phyloP scores from a whole-genome alignment of 2,113 vertebrate genomes.

The Nyctibius bracteatus region DNA sequence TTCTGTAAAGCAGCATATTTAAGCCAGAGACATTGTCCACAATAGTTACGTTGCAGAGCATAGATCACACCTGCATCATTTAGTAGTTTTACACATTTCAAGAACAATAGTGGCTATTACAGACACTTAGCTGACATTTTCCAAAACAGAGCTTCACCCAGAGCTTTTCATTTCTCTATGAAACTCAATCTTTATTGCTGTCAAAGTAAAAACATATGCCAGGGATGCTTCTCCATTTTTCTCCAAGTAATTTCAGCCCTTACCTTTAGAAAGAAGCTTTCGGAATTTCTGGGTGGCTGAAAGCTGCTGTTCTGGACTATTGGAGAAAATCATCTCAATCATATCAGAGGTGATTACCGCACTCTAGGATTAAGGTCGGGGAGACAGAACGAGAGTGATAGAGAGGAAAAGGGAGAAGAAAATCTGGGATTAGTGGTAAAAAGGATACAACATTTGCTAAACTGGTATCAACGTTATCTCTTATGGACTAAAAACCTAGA shows the following conservation, averaged over 20 bases:
- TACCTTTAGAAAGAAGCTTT: constrained; percentile 98
- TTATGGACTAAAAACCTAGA: neutral
- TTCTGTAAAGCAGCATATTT: neutral
- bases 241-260: neutral
- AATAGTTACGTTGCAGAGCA: neutral
- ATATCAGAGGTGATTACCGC: constrained; percentile 95
- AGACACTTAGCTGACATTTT: neutral
- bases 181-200: neutral
- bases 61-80: neutral
- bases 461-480: neutral
- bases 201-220: neutral
- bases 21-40: neutral
- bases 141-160: neutral
- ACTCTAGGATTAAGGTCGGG: constrained; percentile 52
- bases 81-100: neutral
- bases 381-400: neutral
- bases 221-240: neutral
- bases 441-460: neutral
- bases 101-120: neutral
- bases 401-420: neutral
- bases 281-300: constrained; percentile 96
- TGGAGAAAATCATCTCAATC: constrained; percentile 98
- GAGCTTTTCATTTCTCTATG: neutral
- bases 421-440: neutral
- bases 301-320: constrained; percentile 92